Evolutionary conservation across 2,797 vertebrate genomes (phyloP), one percentile per base, ranked within the genome.

Genomic region (Brachyalestes nurse): DNA sequence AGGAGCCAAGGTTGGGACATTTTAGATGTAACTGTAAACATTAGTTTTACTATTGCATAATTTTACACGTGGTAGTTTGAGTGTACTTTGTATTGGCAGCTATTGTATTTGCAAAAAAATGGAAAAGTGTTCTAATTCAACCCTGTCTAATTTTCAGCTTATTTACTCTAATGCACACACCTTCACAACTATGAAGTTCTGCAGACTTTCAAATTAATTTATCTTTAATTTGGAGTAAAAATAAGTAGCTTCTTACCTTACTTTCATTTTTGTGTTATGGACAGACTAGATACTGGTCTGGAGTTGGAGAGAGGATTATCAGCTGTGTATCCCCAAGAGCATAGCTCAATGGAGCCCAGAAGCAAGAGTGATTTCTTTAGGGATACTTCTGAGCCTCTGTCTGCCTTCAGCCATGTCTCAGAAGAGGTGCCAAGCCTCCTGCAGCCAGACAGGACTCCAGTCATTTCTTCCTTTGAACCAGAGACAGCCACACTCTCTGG

Each of bases 351-450:
- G 88, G 97, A 99, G 76, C 89, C 94, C 1, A 95, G 94, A 73
- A 83, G 90, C 75, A 97, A 98, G 91, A 89, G 86, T 34, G 97
- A 97, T 75, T 96, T 96, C 78, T 96, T 97, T 83, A 93, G 95
- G 88, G 97, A 97, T 84, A 86, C 95, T 0, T 82, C 91, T 28
- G 97, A 99, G 64, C 86, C 93, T 0, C 92, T 97, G 67, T 95
- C 95, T 0, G 92, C 95, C 42, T 96, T 97, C 86, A 89, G 89
- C 82, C 96, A 93, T 87, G 90, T 94, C 82, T 90, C 95, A 75
- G 97, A 98, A 86, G 96, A 97, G 21, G 69, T 91, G 10, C 87
- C 93, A 0, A 86, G 91, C 0, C 88, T 96, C 85, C 90, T 93
- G 49, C 93, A 91, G 19, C 75, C 86, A 73, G 97, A 97, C 17